Evolutionary conservation across 2,113 vertebrate species (phyloP).

Genomic region (Pavo muticus): DNA sequence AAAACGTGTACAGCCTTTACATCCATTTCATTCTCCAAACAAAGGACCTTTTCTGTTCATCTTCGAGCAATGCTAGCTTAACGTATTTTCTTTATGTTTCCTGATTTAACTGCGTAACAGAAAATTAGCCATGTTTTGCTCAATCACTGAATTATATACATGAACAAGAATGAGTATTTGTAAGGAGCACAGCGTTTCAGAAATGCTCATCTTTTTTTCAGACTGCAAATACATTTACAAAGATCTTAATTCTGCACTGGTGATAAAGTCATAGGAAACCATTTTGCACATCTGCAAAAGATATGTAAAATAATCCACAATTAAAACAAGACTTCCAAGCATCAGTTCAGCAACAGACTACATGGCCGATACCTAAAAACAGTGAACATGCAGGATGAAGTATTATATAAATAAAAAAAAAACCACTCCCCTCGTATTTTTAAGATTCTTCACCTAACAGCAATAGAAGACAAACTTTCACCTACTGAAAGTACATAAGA

Average conservation of each 20-base stretch:
- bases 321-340: neutral
- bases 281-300: neutral
- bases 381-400: neutral
- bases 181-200: neutral
- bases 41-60: conserved; percentile 47
- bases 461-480: neutral
- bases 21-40: conserved; percentile 50
- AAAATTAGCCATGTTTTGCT: conserved; percentile 5
- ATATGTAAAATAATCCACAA: neutral
- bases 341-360: neutral
- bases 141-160: neutral
- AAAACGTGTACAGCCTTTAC: conserved; percentile 40
- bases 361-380: neutral
- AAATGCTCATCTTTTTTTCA: neutral
- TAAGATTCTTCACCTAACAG: neutral
- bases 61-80: conserved; percentile 22
- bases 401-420: neutral
- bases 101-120: conserved; percentile 7
- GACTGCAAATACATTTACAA: neutral
- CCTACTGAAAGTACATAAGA: neutral
- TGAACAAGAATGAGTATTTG: neutral
- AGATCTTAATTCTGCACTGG: neutral
- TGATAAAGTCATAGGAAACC: neutral
- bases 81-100: conserved; percentile 12
- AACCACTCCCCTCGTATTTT: neutral